Evolutionary conservation across 2,113 vertebrate genomes (phyloP).

Genomic region (Lanius collurio): DNA sequence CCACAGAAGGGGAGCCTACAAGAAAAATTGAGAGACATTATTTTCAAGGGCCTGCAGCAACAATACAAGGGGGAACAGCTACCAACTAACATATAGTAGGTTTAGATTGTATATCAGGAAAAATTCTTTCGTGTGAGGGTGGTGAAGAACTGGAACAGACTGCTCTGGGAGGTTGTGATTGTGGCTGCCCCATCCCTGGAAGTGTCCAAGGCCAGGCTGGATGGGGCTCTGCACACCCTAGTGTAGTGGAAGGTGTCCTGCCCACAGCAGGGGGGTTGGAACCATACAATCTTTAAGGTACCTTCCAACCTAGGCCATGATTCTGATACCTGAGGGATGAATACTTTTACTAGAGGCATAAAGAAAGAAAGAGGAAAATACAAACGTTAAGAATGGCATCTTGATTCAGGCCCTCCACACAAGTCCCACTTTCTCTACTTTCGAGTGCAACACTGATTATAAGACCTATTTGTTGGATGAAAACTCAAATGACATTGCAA

Average conservation of each 20-base stretch:
- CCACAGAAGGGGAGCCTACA: not conserved
- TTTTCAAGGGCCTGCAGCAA: not conserved
- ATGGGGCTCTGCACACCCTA: not conserved
- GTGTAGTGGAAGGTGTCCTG: not conserved
- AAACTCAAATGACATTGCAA: not conserved
- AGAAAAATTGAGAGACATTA: not conserved
- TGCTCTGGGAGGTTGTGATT: not conserved
- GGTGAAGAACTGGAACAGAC: not conserved
- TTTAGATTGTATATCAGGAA: not conserved
- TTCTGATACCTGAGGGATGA: not conserved
- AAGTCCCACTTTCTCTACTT: not conserved
- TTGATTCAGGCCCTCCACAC: not conserved
- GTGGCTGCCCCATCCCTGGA: not conserved
- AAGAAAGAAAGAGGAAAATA: not conserved
- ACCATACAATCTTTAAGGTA: not conserved
- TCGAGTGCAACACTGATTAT: rapidly evolving
- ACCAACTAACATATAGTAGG: not conserved
- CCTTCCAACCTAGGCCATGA: not conserved
- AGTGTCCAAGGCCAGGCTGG: not conserved
- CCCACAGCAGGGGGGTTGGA: not conserved
- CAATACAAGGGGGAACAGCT: not conserved
- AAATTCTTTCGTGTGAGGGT: not conserved
- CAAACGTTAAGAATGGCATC: not conserved
- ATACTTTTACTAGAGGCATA: not conserved
- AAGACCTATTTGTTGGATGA: not conserved